phyloP scores from a whole-genome alignment of 2,797 vertebrate species.

The Tokudaia tokunoshimensis region DNA sequence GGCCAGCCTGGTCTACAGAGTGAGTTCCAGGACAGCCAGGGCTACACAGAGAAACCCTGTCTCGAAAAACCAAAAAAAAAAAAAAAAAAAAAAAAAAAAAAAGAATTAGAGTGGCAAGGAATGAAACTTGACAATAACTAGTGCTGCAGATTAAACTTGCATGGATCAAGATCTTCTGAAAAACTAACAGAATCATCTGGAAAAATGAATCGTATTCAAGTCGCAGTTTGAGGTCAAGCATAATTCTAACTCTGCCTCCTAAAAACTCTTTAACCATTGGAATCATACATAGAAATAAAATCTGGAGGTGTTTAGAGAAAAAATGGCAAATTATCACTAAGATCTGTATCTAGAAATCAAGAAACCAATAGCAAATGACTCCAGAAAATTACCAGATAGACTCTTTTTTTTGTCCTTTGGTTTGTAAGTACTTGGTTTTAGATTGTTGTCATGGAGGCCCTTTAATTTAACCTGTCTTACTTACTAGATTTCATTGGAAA shows the following conservation, averaged over 20 bases:
- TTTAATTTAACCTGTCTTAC: not conserved
- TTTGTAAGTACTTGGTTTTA: not conserved
- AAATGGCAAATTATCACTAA: not conserved
- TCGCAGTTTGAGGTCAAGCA: not conserved
- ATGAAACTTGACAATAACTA: not conserved
- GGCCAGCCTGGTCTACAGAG: too few relatives aligned
- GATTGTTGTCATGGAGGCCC: not conserved
- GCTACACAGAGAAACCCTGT: too few relatives aligned
- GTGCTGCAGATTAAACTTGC: not conserved
- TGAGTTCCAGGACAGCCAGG: too few relatives aligned
- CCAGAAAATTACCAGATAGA: not conserved
- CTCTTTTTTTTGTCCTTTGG: not conserved
- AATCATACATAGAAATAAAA: not conserved
- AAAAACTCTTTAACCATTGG: not conserved
- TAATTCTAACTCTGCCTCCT: not conserved
- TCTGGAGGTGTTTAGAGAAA: not conserved
- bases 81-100: too few relatives aligned
- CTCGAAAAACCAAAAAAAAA: too few relatives aligned
- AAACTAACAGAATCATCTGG: not conserved
- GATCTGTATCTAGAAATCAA: not conserved
- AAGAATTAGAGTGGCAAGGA: not conserved
- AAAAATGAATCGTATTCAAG: not conserved
- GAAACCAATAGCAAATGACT: not conserved
- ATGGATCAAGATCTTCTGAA: not conserved
- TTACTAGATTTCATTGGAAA: not conserved